These are phyloP conservation scores for Nansenia antarctica DNA, from an alignment of 2,113 vertebrate genomes.

Conservation along the genomic window DNA sequence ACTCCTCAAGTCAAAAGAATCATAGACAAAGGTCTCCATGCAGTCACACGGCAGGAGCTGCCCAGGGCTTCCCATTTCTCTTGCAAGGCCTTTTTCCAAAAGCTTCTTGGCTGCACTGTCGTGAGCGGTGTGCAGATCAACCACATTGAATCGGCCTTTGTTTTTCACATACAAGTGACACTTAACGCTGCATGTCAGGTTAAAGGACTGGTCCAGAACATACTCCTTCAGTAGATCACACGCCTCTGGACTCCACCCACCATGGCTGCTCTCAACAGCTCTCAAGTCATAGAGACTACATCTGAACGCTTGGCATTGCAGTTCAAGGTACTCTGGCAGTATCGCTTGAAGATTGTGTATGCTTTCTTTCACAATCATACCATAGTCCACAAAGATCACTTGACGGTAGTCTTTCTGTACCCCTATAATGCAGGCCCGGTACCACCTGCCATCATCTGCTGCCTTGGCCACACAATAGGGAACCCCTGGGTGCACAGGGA, in stretches of 20 bases:
- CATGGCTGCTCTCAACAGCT: constrained; percentile 37
- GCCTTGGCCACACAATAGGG: constrained; percentile 79
- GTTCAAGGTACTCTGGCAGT: constrained; percentile 70
- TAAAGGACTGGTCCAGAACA: constrained; percentile 39
- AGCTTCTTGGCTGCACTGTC: constrained; percentile 67
- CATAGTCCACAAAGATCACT: constrained; percentile 84
- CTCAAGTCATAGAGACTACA: constrained; percentile 78
- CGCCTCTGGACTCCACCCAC: constrained; percentile 62
- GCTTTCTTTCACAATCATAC: constrained; percentile 69
- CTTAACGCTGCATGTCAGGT: constrained; percentile 76
- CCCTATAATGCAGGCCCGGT: constrained; percentile 75
- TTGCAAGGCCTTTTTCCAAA: constrained; percentile 50
- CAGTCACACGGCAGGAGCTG: constrained; percentile 53
- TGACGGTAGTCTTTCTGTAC: constrained; percentile 38
- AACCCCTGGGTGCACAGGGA: constrained; percentile 68
- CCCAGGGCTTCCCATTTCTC: constrained; percentile 25
- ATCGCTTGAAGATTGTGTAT: constrained; percentile 75
- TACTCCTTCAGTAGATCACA: constrained; percentile 68
- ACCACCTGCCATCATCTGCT: constrained; percentile 78
- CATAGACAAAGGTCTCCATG: constrained; percentile 83
- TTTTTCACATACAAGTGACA: constrained; percentile 65
- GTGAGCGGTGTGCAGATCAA: constrained; percentile 77
- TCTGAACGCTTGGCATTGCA: constrained; percentile 84
- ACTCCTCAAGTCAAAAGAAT: constrained; percentile 76
- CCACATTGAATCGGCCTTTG: constrained; percentile 72